Conservation (phyloP, 35 echinoderm and acorn worm genomes). For the Anneissia japonica region DNA sequence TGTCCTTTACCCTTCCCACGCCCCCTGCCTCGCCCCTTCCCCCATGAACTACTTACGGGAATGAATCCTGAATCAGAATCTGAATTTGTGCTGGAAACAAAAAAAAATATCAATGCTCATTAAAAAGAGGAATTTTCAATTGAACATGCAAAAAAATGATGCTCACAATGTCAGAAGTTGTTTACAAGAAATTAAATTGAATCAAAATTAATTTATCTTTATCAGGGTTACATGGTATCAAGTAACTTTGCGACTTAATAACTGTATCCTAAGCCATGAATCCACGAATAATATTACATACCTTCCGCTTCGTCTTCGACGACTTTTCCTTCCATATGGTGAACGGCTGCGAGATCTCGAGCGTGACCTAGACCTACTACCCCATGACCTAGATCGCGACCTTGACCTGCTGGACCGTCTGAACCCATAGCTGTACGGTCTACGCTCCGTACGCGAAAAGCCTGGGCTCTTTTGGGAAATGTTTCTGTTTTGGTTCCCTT, state of each 20-base stretch:
- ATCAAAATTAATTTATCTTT: no score
- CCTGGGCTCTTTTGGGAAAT: not conserved
- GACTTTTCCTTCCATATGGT: slow-evolving; percentile 27
- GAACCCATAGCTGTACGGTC: not conserved
- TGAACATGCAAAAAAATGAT: no score
- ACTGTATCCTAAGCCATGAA: no score
- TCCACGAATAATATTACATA: not conserved
- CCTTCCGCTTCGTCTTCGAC: slow-evolving; percentile 29
- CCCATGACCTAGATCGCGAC: slow-evolving; percentile 44
- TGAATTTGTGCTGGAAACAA: not conserved
- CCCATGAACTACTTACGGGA: slow-evolving; percentile 5
- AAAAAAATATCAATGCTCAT: no score
- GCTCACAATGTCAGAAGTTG: no score
- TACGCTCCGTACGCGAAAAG: not conserved
- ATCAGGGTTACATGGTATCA: no score
- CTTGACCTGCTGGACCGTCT: slow-evolving; percentile 14
- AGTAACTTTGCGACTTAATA: no score
- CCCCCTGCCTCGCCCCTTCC: slow-evolving; percentile 54
- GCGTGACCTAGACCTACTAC: slow-evolving; percentile 1
- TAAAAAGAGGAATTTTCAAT: no score
- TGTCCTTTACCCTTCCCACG: slow-evolving; percentile 47
- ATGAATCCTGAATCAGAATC: not conserved
- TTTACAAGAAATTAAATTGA: no score
- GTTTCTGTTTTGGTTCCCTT: not conserved
- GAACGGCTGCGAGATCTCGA: slow-evolving; percentile 19